Conservation (phyloP, 30 jellyfish, hydroid and myxozoan genomes). For the Aurelia aurita complex sp. Pacific region DNA sequence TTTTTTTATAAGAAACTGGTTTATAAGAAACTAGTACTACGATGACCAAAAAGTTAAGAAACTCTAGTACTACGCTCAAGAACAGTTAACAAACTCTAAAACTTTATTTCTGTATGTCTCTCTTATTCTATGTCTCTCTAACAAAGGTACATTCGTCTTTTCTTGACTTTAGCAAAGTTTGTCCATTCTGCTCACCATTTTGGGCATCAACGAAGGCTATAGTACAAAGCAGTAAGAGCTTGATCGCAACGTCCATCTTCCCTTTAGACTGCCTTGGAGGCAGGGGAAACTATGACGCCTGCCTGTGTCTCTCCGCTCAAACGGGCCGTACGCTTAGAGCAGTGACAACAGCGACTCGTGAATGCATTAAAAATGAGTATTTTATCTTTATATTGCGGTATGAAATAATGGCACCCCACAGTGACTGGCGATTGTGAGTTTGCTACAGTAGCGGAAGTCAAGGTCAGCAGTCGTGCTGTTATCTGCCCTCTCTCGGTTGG, state of each 20-base stretch:
- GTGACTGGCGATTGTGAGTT: slow-evolving; percentile 27
- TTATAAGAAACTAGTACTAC: too few relatives aligned
- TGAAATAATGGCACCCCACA: slow-evolving; percentile 65
- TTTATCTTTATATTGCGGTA: slow-evolving; percentile 63
- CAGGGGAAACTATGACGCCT: slow-evolving; percentile 73
- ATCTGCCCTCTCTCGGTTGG: slow-evolving; percentile 15
- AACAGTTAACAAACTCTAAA: too few relatives aligned
- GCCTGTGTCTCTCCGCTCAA: slow-evolving; percentile 73
- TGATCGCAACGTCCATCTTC: slow-evolving; percentile 64
- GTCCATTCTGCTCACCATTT: not conserved
- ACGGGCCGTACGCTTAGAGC: slow-evolving; percentile 78
- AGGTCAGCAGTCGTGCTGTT: not conserved
- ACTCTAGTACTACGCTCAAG: too few relatives aligned
- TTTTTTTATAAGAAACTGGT: too few relatives aligned
- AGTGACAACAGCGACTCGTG: slow-evolving; percentile 62
- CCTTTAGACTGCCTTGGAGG: slow-evolving; percentile 71
- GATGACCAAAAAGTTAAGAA: too few relatives aligned
- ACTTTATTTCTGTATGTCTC: too few relatives aligned
- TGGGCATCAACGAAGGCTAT: too few relatives aligned
- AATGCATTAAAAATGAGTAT: not conserved
- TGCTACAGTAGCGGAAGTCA: slow-evolving; percentile 51
- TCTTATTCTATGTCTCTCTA: too few relatives aligned
- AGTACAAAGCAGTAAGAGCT: slow-evolving; percentile 4
- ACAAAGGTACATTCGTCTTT: too few relatives aligned
- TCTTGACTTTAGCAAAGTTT: too few relatives aligned